Conservation (phyloP, 1,140 invertebrate species). For the Zaprionus nigranus region DNA sequence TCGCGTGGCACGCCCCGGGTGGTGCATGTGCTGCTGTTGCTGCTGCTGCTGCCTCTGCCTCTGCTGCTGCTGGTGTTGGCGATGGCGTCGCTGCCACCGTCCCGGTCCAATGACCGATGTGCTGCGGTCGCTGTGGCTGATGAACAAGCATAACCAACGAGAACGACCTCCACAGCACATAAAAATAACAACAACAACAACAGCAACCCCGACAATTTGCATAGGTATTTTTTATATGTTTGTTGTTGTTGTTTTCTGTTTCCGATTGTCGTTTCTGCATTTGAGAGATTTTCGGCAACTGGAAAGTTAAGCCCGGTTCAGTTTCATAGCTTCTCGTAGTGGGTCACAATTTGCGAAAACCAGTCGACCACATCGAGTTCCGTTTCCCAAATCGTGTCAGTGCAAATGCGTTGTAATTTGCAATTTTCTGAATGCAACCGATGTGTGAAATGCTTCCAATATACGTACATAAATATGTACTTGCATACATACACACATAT, state of each 20-base stretch:
- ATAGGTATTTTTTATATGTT: slow-evolving; percentile 51
- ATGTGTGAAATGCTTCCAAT: slow-evolving; percentile 5
- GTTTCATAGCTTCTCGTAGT: slow-evolving; percentile 16
- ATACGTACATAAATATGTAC: too few relatives aligned
- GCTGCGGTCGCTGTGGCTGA: slow-evolving; percentile 53
- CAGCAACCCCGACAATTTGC: slow-evolving; percentile 51
- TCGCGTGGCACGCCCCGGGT: slow-evolving; percentile 70
- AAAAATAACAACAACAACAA: slow-evolving; percentile 39
- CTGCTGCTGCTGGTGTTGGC: slow-evolving; percentile 2
- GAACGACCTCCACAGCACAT: slow-evolving; percentile 76
- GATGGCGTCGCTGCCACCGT: slow-evolving; percentile 41
- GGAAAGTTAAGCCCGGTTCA: slow-evolving; percentile 58
- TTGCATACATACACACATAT: too few relatives aligned
- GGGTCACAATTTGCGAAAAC: slow-evolving; percentile 68
- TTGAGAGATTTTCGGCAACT: slow-evolving; percentile 42
- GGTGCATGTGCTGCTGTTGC: slow-evolving; percentile 23
- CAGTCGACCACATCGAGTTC: slow-evolving; percentile 48
- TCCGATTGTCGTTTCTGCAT: slow-evolving; percentile 1
- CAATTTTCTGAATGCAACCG: slow-evolving; percentile 14
- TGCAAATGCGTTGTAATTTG: slow-evolving; percentile 23
- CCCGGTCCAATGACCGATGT: slow-evolving; percentile 78
- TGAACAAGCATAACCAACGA: slow-evolving; percentile 73
- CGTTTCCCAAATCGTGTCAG: slow-evolving; percentile 26
- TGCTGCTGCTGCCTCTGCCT: not conserved
- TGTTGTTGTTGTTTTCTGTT: slow-evolving; percentile 14